phyloP scores from a whole-genome alignment of 92 coral and sea anemone genomes.

The Galaxea fascicularis region DNA sequence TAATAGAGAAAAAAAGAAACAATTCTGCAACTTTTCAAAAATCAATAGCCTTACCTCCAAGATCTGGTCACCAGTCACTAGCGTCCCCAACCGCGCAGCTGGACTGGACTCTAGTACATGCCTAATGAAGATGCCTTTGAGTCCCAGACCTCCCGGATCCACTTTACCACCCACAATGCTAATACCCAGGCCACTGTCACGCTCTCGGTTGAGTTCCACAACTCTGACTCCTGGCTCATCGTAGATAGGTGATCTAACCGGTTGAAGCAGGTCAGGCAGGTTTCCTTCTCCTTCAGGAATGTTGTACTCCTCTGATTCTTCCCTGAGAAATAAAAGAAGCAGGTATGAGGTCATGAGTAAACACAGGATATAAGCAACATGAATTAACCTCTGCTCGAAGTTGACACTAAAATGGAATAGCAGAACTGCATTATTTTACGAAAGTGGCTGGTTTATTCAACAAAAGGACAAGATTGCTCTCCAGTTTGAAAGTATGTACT shows the following conservation, averaged over 20 bases:
- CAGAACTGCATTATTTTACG: too few species aligned
- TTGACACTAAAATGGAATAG: too few species aligned
- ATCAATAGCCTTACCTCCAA: conserved; percentile 72
- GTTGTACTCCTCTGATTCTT: conserved; percentile 28
- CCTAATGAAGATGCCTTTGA: conserved; percentile 87
- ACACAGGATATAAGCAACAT: too few species aligned
- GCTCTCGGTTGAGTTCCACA: conserved; percentile 85
- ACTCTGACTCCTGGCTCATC: conserved; percentile 65
- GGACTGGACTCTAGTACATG: conserved; percentile 93
- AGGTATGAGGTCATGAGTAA: too few species aligned
- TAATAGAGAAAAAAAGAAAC: not conserved
- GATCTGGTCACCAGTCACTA: conserved; percentile 94
- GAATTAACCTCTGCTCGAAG: too few species aligned
- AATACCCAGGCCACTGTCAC: conserved; percentile 95
- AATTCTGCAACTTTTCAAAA: too few species aligned
- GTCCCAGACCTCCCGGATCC: conserved; percentile 78
- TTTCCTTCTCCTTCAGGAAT: conserved; percentile 28
- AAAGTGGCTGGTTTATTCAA: too few species aligned
- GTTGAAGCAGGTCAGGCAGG: conserved; percentile 36
- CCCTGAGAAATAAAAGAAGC: conserved; percentile 7
- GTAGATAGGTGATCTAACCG: conserved; percentile 35
- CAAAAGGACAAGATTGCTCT: too few species aligned
- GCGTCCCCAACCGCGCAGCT: conserved; percentile 83
- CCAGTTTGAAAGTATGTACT: too few species aligned
- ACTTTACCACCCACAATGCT: conserved; percentile 96